These are phyloP conservation scores for Dendropsophus ebraccatus DNA, from an alignment of 2,113 vertebrate species.

Conservation along the genomic window DNA sequence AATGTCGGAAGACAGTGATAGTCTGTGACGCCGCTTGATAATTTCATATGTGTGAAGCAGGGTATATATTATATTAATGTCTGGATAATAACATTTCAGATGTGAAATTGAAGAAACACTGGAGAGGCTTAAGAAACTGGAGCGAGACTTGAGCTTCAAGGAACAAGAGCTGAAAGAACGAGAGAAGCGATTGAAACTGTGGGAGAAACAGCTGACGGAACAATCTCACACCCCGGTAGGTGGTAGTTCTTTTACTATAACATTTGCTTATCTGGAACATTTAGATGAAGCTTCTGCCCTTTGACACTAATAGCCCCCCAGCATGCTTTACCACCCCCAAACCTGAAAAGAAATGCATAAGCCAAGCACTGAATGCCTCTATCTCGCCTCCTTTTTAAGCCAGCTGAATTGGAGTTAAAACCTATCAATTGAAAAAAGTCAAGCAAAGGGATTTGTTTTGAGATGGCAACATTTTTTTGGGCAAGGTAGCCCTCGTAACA, in stretches of 20 bases:
- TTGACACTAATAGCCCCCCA: neutral
- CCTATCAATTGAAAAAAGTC: neutral
- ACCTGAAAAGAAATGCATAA: neutral
- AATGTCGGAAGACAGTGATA: too few species aligned
- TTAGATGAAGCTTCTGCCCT: neutral
- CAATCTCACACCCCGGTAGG: conserved; percentile 96
- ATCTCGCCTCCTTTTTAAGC: neutral
- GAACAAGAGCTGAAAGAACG: conserved; percentile 96
- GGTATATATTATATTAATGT: neutral
- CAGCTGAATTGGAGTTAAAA: neutral
- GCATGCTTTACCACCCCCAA: neutral
- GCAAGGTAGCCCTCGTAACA: neutral
- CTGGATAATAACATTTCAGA: conserved; percentile 67
- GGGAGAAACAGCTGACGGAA: conserved; percentile 96
- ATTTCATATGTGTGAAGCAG: neutral
- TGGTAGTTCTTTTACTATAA: conserved; percentile 51
- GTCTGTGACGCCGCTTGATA: too few species aligned
- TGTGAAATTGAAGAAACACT: conserved; percentile 97
- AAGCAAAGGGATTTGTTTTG: neutral
- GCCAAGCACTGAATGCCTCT: neutral
- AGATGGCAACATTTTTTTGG: neutral
- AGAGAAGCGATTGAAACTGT: conserved; percentile 91
- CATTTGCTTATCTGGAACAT: neutral
- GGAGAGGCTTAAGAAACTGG: conserved; percentile 95
- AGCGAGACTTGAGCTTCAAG: conserved; percentile 96